These are phyloP conservation scores for Lasius platythorax DNA, from an alignment of 2,888 invertebrate genomes.

Conservation along the genomic window DNA sequence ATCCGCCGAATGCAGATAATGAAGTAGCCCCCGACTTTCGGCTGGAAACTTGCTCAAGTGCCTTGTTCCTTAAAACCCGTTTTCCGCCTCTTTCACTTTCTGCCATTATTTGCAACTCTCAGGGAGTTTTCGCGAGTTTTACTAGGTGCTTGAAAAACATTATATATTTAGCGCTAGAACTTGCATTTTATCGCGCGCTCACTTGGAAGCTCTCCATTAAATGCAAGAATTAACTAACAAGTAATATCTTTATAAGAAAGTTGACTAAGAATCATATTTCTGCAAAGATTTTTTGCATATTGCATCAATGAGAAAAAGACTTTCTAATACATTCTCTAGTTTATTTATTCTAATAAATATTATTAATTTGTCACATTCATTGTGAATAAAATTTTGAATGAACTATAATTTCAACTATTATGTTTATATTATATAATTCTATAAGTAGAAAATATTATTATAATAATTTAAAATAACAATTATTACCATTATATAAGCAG, in stretches of 20 bases:
- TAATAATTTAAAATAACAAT: background rate
- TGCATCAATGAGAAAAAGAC: background rate
- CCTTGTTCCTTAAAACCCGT: background rate
- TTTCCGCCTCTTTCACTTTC: background rate
- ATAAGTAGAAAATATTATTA: background rate
- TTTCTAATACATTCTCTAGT: background rate
- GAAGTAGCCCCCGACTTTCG: background rate
- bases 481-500: background rate
- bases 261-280: background rate
- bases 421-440: background rate
- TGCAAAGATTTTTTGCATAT: background rate
- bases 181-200: background rate
- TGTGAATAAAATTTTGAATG: background rate
- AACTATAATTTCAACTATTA: background rate
- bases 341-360: background rate
- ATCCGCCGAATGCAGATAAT: slow-evolving; percentile 43
- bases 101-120: slow-evolving; percentile 3
- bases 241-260: background rate
- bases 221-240: background rate
- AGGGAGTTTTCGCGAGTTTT: background rate
- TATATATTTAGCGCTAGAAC: background rate
- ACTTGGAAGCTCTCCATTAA: background rate
- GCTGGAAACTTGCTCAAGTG: slow-evolving; percentile 6
- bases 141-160: slow-evolving; percentile 7
- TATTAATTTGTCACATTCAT: background rate